Evolutionary conservation across 1,140 invertebrate genomes (phyloP), one percentile per base, ranked within the genome.

Genomic region (Drosophila prosaltans): DNA sequence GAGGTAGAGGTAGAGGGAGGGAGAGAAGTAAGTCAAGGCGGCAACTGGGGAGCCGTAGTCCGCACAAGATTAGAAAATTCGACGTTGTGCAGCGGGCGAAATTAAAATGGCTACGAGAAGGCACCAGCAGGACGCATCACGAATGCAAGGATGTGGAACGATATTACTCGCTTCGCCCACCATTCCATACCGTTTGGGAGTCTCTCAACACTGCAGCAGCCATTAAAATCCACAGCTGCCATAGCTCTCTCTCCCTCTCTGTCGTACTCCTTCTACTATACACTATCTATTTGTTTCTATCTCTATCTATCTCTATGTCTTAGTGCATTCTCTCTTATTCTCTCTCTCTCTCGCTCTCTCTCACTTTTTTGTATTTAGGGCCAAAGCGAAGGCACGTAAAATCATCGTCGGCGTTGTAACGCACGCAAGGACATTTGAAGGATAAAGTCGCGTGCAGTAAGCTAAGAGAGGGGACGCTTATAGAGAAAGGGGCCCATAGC

Each of bases 31-130:
- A 64, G 54, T 59, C 69, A 68, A 73, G 71, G 82, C 74, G 75
- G 85, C 84, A 73, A 89, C 83, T 88, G 80, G 84, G 84, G 84
- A 89, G 84, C 84, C 80, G 84, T 84, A 90, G 85, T 89, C 85
- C 82, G 85, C 85, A 89, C 85, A 90, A 90, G 85, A 89, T 89
- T 89, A 90, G 85, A 89, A 89, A 89, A 89, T 89, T 90, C 84
- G 80, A 89, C 84, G 84, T 88, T 89, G 84, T 89, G 84, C 84
- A 86, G 84, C 84, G 83, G 83, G 83, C 83, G 78, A 86, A 86
- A 86, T 86, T 86, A 86, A 86, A 86, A 86, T 86, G 83, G 83
- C 76, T 84, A 74, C 76, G 72, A 78, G 69, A 70, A 69, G 57
- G 74, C 60, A 67, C 21, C 45, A 51, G 30, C 64, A 73, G 83